Evolutionary conservation across 2,888 invertebrate species (phyloP).

Genomic region (Melanchra persicariae): DNA sequence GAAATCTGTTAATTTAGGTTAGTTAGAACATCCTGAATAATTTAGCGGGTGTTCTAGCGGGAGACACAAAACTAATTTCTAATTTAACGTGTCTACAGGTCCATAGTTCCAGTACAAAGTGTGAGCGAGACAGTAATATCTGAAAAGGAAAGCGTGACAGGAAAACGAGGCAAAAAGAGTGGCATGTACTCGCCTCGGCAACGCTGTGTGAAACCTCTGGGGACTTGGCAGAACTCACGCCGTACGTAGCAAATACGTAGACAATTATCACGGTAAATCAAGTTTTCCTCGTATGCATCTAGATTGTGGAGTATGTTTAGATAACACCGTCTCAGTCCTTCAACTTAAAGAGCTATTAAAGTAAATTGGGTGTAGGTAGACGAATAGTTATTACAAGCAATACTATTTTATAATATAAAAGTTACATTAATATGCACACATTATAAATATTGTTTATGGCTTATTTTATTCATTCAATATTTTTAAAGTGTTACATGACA

Average conservation of each 20-base stretch:
- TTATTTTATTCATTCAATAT: constrained; percentile 19
- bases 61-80: constrained; percentile 16
- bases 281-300: constrained; percentile 48
- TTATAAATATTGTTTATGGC: constrained; percentile 18
- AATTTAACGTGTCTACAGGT: constrained; percentile 36
- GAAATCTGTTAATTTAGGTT: not conserved
- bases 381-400: constrained; percentile 21
- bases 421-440: constrained; percentile 19
- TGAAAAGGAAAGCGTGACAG: constrained; percentile 84
- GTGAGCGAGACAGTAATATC: constrained; percentile 75
- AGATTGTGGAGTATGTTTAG: not conserved
- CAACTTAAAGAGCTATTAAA: constrained; percentile 10
- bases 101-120: constrained; percentile 39
- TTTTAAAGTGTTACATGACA: constrained; percentile 13
- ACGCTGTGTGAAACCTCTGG: constrained; percentile 73
- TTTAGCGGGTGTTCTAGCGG: not conserved
- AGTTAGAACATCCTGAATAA: not conserved
- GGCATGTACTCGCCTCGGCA: constrained; percentile 78
- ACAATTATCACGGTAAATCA: constrained; percentile 63
- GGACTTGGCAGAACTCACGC: constrained; percentile 70
- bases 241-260: constrained; percentile 64
- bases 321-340: not conserved
- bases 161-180: constrained; percentile 85
- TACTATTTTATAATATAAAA: constrained; percentile 17
- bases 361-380: constrained; percentile 14